These are phyloP conservation scores for Scelioninae gen. 2 DNA, from an alignment of 2,888 invertebrate genomes.

Conservation along the genomic window DNA sequence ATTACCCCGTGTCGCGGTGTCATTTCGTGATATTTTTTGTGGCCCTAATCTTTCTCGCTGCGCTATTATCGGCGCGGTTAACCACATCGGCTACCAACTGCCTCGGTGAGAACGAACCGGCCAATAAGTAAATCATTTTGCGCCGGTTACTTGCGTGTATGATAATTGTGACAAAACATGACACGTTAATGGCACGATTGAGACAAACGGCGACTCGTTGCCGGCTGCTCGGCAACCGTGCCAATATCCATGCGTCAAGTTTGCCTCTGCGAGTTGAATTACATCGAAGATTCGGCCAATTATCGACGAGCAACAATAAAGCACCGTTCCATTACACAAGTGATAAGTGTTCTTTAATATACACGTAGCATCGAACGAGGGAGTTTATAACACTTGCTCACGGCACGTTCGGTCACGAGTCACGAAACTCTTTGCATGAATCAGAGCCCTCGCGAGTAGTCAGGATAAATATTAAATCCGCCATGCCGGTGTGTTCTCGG, in stretches of 20 bases:
- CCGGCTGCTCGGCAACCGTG: background rate
- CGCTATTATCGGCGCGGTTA: conserved; percentile 5
- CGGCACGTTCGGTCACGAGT: conserved; percentile 65
- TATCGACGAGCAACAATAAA: conserved; percentile 43
- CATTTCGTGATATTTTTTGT: conserved; percentile 3
- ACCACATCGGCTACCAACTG: background rate
- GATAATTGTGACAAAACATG: conserved; percentile 37
- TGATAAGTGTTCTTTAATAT: conserved; percentile 61
- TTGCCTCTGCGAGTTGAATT: conserved; percentile 3
- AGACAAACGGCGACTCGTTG: conserved; percentile 12
- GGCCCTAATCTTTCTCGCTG: background rate
- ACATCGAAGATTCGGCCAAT: conserved; percentile 39
- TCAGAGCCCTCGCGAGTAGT: conserved; percentile 65
- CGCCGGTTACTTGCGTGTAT: conserved; percentile 9
- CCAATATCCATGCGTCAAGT: conserved; percentile 1
- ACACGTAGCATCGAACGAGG: conserved; percentile 61
- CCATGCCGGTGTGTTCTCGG: conserved; percentile 55
- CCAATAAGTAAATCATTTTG: conserved; percentile 43
- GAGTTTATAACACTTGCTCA: conserved; percentile 66
- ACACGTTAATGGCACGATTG: conserved; percentile 12
- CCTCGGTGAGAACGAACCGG: background rate
- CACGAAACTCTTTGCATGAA: conserved; percentile 68
- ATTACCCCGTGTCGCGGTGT: background rate
- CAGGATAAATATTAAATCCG: conserved; percentile 60
- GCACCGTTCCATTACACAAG: conserved; percentile 52